A percentile compares a stretch with the other conserved stretches of the same genome.
Conservation (phyloP, 2,797 vertebrate species). For the Chaunax sp. region DNA sequence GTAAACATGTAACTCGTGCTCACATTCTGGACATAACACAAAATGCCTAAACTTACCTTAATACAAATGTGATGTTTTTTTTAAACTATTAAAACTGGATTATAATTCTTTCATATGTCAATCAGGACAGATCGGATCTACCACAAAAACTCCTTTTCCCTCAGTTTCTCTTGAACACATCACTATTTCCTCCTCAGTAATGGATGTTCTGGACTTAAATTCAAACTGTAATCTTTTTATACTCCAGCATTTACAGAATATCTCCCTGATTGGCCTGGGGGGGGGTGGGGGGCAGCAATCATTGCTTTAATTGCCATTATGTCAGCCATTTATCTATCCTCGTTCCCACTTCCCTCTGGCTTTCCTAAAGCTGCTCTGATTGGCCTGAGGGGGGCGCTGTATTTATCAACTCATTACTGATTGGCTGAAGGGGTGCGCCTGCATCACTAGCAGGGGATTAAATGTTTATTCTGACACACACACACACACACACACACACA, state of each 20-base stretch:
- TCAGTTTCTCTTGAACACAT: no score
- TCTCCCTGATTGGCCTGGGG: slow-evolving; percentile 14
- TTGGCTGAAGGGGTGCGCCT: slow-evolving; percentile 51
- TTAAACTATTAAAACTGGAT: no score
- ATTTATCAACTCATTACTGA: slow-evolving; percentile 51
- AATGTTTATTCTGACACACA: slow-evolving; percentile 34
- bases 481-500: slow-evolving; percentile 5
- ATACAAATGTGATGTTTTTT: no score
- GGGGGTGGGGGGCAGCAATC: slow-evolving; percentile 22
- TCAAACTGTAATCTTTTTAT: not conserved
- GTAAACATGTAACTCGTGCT: no score
- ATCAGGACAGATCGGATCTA: no score
- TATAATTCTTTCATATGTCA: no score
- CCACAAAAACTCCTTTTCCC: no score
- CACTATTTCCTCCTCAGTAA: not conserved
- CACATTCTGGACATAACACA: no score
- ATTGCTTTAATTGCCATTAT: slow-evolving; percentile 12
- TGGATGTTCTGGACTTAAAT: not conserved
- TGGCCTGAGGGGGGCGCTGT: slow-evolving; percentile 41
- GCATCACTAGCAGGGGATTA: slow-evolving; percentile 29
- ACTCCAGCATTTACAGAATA: not conserved
- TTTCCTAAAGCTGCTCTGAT: slow-evolving; percentile 28
- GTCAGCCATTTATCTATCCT: slow-evolving; percentile 31
- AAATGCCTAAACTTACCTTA: no score
- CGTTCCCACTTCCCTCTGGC: slow-evolving; percentile 17